A percentile compares a stretch with the other conserved stretches of the same genome.
phyloP scores from a whole-genome alignment of 2,888 invertebrate species.

The Hypolimnas misippus region DNA sequence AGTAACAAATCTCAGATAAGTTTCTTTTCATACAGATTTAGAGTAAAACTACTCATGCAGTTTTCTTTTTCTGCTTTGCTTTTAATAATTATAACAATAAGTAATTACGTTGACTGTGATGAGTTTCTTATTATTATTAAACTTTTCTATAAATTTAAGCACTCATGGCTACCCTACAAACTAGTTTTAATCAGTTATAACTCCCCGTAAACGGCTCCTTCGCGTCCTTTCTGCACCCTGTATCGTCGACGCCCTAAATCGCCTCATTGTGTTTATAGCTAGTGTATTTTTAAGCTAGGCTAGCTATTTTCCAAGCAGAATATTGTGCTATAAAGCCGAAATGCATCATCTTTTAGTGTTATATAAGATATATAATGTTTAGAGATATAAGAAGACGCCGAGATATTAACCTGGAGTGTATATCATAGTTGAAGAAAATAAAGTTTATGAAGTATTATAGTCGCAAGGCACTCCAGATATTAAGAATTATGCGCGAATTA shows the following conservation, averaged over 20 bases:
- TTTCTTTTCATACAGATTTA: too few relatives aligned
- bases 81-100: too few relatives aligned
- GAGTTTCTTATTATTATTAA: too few relatives aligned
- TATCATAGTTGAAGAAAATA: not conserved
- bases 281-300: slow-evolving; percentile 18
- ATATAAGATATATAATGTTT: slow-evolving; percentile 5
- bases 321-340: slow-evolving; percentile 16
- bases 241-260: slow-evolving; percentile 15
- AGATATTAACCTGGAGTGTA: not conserved
- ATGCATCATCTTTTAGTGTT: slow-evolving; percentile 19
- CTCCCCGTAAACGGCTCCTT: slow-evolving; percentile 12
- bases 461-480: not conserved
- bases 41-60: too few relatives aligned
- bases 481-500: not conserved
- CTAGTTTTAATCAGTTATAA: slow-evolving; percentile 21
- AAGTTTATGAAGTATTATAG: not conserved
- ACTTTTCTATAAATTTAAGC: not conserved
- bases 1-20: too few relatives aligned
- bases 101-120: too few relatives aligned
- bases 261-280: slow-evolving; percentile 19
- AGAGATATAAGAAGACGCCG: too few relatives aligned
- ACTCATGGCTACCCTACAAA: slow-evolving; percentile 12
- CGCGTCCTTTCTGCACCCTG: slow-evolving; percentile 13
- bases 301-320: slow-evolving; percentile 4
- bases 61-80: too few relatives aligned